Evolutionary conservation across 2,113 vertebrate species (phyloP).

Genomic region (Athene noctua): DNA sequence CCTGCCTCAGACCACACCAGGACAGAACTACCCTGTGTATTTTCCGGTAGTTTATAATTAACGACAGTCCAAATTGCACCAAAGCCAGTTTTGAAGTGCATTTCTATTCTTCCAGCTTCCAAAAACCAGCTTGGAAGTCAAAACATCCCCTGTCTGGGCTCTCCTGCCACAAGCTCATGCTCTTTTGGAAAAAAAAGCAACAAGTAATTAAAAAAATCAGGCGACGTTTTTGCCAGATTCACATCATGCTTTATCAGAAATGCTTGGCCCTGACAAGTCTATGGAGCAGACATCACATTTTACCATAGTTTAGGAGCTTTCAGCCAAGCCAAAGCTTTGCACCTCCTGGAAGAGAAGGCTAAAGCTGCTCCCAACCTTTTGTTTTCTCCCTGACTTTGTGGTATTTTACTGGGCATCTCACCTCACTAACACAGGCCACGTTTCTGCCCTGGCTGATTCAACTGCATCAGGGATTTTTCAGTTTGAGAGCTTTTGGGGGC

Average conservation of each 20-base stretch:
- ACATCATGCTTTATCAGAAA: background rate
- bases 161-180: background rate
- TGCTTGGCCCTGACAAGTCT: background rate
- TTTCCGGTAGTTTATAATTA: background rate
- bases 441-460: background rate
- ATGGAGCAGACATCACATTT: background rate
- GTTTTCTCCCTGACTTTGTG: background rate
- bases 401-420: background rate
- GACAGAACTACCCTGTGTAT: background rate
- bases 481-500: background rate
- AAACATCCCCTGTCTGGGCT: background rate
- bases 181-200: background rate
- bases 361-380: background rate
- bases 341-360: background rate
- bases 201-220: background rate
- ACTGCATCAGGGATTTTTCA: background rate
- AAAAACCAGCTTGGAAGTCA: background rate
- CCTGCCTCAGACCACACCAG: background rate
- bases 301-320: background rate
- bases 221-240: background rate
- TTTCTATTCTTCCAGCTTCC: background rate
- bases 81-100: background rate
- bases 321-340: background rate
- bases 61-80: background rate
- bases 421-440: background rate